Percentiles rank a stretch among this genome's conserved stretches.
phyloP scores from a whole-genome alignment of 2,888 invertebrate species.

The Druceiella hillmani region DNA sequence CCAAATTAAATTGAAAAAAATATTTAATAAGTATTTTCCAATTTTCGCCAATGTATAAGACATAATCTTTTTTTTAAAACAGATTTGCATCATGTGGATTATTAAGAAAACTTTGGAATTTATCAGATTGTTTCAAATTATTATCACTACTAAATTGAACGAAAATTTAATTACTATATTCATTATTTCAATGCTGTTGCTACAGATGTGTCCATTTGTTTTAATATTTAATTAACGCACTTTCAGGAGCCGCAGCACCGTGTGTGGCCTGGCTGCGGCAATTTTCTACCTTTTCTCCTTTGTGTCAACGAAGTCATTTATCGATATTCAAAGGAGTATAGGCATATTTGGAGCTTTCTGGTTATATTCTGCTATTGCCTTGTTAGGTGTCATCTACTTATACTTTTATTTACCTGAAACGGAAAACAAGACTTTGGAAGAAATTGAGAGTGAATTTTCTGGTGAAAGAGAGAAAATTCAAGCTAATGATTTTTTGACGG shows the following conservation, averaged over 20 bases:
- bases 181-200: slow-evolving; percentile 1
- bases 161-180: slow-evolving; percentile 2
- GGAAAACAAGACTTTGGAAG: slow-evolving; percentile 47
- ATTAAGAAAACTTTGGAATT: too few relatives aligned
- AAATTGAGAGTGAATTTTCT: slow-evolving; percentile 45
- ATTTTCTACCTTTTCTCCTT: slow-evolving; percentile 49
- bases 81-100: too few relatives aligned
- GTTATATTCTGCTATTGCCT: slow-evolving; percentile 41
- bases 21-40: too few relatives aligned
- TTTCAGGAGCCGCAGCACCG: slow-evolving; percentile 46
- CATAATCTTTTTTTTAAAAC: too few relatives aligned
- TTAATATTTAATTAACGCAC: not conserved
- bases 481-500: slow-evolving; percentile 41
- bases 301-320: slow-evolving; percentile 48
- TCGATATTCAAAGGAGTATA: slow-evolving; percentile 39
- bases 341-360: slow-evolving; percentile 48
- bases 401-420: slow-evolving; percentile 53
- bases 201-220: slow-evolving; percentile 3
- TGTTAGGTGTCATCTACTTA: slow-evolving; percentile 43
- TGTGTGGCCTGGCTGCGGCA: slow-evolving; percentile 51
- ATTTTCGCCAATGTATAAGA: too few relatives aligned
- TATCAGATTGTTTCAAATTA: not conserved
- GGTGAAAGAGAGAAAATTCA: slow-evolving; percentile 28
- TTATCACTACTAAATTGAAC: not conserved
- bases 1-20: too few relatives aligned